phyloP scores from a whole-genome alignment of 2,113 vertebrate genomes.

The Pyxicephalus adspersus region DNA sequence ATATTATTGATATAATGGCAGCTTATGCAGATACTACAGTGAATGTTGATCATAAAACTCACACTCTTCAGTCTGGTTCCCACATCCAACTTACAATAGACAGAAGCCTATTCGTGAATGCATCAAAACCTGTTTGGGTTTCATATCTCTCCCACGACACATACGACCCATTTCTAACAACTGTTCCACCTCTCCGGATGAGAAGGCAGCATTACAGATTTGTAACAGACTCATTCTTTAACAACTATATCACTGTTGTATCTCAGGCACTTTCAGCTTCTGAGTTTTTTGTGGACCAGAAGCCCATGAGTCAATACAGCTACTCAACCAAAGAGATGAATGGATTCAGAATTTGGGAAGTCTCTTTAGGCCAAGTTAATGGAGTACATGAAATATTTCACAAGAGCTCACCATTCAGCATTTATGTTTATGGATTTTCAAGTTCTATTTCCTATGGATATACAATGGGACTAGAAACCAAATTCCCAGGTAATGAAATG shows the following conservation, averaged over 20 bases:
- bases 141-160: slow-evolving; percentile 12
- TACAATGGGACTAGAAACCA: slow-evolving; percentile 26
- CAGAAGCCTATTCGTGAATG: neutral
- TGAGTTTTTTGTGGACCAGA: slow-evolving; percentile 33
- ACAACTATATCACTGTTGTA: slow-evolving; percentile 15
- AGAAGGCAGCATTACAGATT: slow-evolving; percentile 35
- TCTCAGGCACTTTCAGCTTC: neutral
- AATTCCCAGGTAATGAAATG: slow-evolving; percentile 27
- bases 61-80: neutral
- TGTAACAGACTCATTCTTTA: neutral
- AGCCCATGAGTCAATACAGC: neutral
- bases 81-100: neutral
- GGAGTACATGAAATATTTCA: slow-evolving; percentile 48
- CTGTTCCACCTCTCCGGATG: neutral
- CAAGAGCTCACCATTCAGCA: neutral
- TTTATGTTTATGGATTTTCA: slow-evolving; percentile 34
- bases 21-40: slow-evolving; percentile 10
- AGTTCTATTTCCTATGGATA: slow-evolving; percentile 52
- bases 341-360: slow-evolving; percentile 23
- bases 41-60: neutral
- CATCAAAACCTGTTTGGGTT: slow-evolving; percentile 14
- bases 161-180: slow-evolving; percentile 35
- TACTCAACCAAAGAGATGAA: neutral
- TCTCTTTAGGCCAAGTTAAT: neutral
- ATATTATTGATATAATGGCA: slow-evolving; percentile 14